A percentile compares a stretch with the other conserved stretches of the same genome.
phyloP scores from a whole-genome alignment of 2,113 vertebrate species.

The Nothocercus nigrocapillus region DNA sequence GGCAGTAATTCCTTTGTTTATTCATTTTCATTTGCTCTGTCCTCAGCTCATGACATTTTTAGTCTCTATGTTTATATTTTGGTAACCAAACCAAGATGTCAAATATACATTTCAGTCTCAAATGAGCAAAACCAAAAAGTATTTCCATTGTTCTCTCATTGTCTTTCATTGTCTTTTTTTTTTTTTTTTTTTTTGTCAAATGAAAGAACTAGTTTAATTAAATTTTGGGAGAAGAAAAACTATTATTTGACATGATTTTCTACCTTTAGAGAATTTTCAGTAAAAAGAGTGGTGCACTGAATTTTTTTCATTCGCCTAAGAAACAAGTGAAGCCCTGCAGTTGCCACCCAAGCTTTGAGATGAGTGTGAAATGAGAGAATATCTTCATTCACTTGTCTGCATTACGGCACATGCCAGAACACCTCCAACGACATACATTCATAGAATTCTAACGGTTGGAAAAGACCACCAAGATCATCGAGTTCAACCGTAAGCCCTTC shows the following conservation, averaged over 20 bases:
- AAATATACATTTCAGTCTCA: background rate
- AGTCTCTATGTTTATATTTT: background rate
- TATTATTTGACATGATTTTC: background rate
- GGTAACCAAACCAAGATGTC: background rate
- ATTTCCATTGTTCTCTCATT: background rate
- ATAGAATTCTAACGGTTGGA: too few relatives aligned
- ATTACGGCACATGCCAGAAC: background rate
- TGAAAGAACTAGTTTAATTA: background rate
- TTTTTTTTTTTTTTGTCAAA: background rate
- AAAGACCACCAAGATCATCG: too few relatives aligned
- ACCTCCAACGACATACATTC: background rate
- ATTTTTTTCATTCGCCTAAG: background rate
- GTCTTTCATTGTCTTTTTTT: background rate
- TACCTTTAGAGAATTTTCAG: background rate
- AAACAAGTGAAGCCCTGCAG: background rate
- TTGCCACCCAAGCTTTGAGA: background rate
- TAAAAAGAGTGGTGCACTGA: background rate
- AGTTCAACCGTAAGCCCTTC: too few relatives aligned
- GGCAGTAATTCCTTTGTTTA: background rate
- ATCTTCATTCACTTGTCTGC: background rate
- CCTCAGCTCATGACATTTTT: background rate
- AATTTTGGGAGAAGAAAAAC: background rate
- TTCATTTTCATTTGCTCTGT: background rate
- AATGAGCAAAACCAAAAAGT: background rate
- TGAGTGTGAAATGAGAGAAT: background rate